Evolutionary conservation across 2,888 invertebrate species (phyloP), one percentile per base, ranked within the genome.

Genomic region (Tetropium fuscum): DNA sequence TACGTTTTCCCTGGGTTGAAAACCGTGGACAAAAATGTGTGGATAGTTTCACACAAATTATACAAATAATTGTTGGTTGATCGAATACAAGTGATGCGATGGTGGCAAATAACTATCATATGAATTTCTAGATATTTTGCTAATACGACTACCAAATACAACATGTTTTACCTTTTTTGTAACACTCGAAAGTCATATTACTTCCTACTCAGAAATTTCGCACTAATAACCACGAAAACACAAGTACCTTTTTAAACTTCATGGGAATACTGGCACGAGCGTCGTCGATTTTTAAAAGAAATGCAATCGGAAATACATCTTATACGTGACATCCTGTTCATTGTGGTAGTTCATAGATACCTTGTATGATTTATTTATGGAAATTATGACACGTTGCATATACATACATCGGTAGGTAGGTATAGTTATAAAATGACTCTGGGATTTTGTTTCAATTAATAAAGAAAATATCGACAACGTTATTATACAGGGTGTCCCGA

Each of bases 251-350:
- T n/a, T 32, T 13, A 32, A 32, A 32, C 32, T 11, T 11, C 32
- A 11, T 3, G 32, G 13, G 10, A 7, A 32, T 25, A 43, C 43
- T 43, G 43, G 13, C 11, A 15, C n/a, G 8, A n/a, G 27, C 13
- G 43, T 5, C 43, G 43, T 22, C 27, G n/a, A 27, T 25, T 32
- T 43, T 43, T 2, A 48, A 32, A 30, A 30, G 19, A 34, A 19
- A 48, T 34, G 19, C 44, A 47, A 47, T 34, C 11, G 48, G 48
- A 48, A 48, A 34, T 30, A 45, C 11, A 34, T 48, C 36, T 19
- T 5, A 19, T 20, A 48, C 48, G 48, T 48, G 48, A 48, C 48
- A 34, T 48, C 48, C 48, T 34, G 27, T 34, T 6, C 27, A 27
- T 11, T 25, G 27, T 22, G 22, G 13, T 43, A 22, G 13, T 43